Conservation (phyloP, 2,888 invertebrate species). For the Hofmannophila pseudospretella region DNA sequence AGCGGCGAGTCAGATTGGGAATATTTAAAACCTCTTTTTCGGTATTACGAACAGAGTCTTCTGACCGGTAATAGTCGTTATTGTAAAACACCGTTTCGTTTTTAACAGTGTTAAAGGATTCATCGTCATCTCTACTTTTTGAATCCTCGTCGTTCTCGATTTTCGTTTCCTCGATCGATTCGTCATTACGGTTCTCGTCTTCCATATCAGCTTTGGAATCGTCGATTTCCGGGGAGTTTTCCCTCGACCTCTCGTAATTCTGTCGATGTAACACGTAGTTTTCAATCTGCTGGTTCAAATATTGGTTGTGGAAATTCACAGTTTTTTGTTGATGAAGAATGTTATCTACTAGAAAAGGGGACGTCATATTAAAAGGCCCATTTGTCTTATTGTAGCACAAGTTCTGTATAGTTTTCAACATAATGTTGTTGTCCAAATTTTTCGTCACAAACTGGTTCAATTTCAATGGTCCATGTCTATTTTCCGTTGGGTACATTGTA, state of each 20-base stretch:
- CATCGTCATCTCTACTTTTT: conserved; percentile 54
- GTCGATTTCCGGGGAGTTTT: conserved; percentile 59
- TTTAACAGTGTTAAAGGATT: conserved; percentile 39
- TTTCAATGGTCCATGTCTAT: conserved; percentile 65
- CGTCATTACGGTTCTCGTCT: conserved; percentile 43
- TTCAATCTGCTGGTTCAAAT: conserved; percentile 73
- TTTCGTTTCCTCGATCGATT: conserved; percentile 37
- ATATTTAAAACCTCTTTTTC: conserved; percentile 65
- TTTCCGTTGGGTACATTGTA: conserved; percentile 70
- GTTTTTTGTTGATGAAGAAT: conserved; percentile 78
- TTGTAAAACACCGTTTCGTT: conserved; percentile 48
- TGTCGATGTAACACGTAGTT: conserved; percentile 56
- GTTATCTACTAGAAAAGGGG: conserved; percentile 80
- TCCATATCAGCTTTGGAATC: conserved; percentile 46
- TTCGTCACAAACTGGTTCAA: conserved; percentile 52
- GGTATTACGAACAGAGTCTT: conserved; percentile 23
- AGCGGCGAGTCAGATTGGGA: conserved; percentile 57
- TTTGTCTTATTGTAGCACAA: conserved; percentile 59
- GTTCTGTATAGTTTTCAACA: conserved; percentile 70
- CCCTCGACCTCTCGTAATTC: conserved; percentile 49
- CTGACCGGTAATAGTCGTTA: conserved; percentile 45
- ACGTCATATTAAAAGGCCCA: conserved; percentile 71
- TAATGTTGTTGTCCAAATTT: conserved; percentile 62
- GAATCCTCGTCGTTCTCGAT: conserved; percentile 57
- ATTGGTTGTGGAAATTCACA: conserved; percentile 69